These are phyloP conservation scores for Zaprionus ghesquierei DNA, from an alignment of 1,140 invertebrate genomes.

Conservation along the genomic window DNA sequence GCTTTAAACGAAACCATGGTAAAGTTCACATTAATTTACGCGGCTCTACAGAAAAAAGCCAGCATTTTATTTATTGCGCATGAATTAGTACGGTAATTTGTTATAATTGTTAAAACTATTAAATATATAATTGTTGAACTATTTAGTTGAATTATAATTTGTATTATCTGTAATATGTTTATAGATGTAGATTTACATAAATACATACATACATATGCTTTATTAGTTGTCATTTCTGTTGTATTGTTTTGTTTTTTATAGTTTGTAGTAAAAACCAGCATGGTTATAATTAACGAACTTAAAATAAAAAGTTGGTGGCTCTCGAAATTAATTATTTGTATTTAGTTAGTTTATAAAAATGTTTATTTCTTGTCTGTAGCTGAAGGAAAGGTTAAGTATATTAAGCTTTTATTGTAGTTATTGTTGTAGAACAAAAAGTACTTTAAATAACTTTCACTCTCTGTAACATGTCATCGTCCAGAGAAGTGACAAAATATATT, in stretches of 20 bases:
- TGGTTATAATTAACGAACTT: slow-evolving; percentile 40
- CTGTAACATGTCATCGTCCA: slow-evolving; percentile 12
- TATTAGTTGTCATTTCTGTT: slow-evolving; percentile 12
- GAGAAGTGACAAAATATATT: neutral
- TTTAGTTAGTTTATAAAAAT: slow-evolving; percentile 21
- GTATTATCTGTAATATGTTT: slow-evolving; percentile 59
- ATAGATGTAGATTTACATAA: slow-evolving; percentile 35
- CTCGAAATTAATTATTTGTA: slow-evolving; percentile 29
- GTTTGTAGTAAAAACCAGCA: slow-evolving; percentile 45
- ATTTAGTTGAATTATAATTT: slow-evolving; percentile 71
- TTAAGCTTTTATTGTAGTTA: slow-evolving; percentile 50
- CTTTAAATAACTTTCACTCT: slow-evolving; percentile 22
- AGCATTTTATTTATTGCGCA: slow-evolving; percentile 75
- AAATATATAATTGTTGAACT: slow-evolving; percentile 76
- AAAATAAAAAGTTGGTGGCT: slow-evolving; percentile 22
- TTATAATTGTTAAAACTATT: slow-evolving; percentile 74
- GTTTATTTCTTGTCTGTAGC: slow-evolving; percentile 36
- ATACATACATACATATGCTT: slow-evolving; percentile 40
- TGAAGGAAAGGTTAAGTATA: slow-evolving; percentile 48
- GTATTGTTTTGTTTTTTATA: slow-evolving; percentile 1
- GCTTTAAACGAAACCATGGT: neutral
- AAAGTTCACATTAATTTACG: slow-evolving; percentile 44
- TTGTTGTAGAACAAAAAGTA: slow-evolving; percentile 49
- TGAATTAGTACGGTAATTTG: slow-evolving; percentile 74
- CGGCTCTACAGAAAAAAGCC: slow-evolving; percentile 52